Evolutionary conservation across 2,797 vertebrate species (phyloP).

Genomic region (Micropoecilia bifurca): DNA sequence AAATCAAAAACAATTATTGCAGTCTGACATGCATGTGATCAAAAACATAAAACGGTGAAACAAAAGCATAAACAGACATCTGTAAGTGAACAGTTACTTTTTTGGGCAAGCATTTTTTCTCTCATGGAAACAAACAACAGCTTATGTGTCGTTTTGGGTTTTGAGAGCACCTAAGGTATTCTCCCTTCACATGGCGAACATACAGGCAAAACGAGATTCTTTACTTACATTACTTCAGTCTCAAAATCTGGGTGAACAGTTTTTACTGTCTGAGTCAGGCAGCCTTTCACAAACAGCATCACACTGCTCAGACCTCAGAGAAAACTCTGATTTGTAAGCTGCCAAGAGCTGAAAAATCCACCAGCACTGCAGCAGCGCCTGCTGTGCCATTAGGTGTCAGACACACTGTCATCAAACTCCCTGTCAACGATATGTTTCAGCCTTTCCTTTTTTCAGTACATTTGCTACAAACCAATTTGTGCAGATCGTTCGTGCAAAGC

Average conservation of each 20-base stretch:
- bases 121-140: conserved; percentile 35
- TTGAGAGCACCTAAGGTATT: conserved; percentile 70
- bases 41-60: not conserved
- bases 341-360: conserved; percentile 45
- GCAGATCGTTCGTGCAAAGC: conserved; percentile 3
- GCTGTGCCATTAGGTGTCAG: conserved; percentile 47
- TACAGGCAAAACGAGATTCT: conserved; percentile 11
- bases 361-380: conserved; percentile 34
- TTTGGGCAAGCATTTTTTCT: conserved; percentile 21
- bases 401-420: conserved; percentile 45
- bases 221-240: conserved; percentile 37
- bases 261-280: conserved; percentile 24
- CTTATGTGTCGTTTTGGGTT: conserved; percentile 28
- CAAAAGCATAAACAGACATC: not conserved
- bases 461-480: conserved; percentile 17
- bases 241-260: conserved; percentile 48
- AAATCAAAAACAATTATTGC: not conserved
- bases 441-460: conserved; percentile 15
- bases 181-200: conserved; percentile 12
- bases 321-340: conserved; percentile 61
- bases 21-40: not conserved
- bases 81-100: not conserved
- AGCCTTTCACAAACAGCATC: conserved; percentile 14
- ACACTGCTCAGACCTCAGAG: conserved; percentile 16
- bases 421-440: conserved; percentile 43